phyloP scores from a whole-genome alignment of 2,113 vertebrate species.

The Mobula birostris region DNA sequence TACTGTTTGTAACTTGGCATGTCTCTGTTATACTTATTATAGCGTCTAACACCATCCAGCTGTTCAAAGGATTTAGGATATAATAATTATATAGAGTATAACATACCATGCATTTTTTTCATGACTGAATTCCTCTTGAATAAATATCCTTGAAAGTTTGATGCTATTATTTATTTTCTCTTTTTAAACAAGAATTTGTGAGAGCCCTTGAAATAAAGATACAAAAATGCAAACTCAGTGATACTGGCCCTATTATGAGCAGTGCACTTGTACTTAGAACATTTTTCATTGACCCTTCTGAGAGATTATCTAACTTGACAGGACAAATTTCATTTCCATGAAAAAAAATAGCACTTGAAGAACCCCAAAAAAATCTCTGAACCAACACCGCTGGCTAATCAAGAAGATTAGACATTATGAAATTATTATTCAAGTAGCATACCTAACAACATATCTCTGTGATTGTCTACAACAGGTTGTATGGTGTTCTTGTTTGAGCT shows the following conservation, averaged over 20 bases:
- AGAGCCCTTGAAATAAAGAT: not conserved
- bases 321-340: not conserved
- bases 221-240: not conserved
- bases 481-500: not conserved
- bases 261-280: not conserved
- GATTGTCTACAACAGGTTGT: no score
- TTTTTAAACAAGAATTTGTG: slow-evolving; percentile 27
- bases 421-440: not conserved
- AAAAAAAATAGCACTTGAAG: not conserved
- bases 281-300: not conserved
- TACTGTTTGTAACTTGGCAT: slow-evolving; percentile 30
- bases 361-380: not conserved
- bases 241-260: not conserved
- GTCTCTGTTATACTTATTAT: slow-evolving; percentile 27
- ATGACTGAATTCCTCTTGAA: slow-evolving; percentile 29
- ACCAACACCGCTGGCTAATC: not conserved
- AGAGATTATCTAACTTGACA: not conserved
- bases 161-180: slow-evolving; percentile 34
- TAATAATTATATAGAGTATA: slow-evolving; percentile 29
- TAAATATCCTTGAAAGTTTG: slow-evolving; percentile 27
- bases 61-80: slow-evolving; percentile 33
- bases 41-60: slow-evolving; percentile 35
- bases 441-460: not conserved
- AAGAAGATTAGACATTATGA: not conserved
- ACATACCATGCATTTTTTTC: slow-evolving; percentile 33